A percentile compares a stretch with the other conserved stretches of the same genome.
Evolutionary conservation across 2,888 invertebrate genomes (phyloP).

Genomic region (Neelides folsomi): DNA sequence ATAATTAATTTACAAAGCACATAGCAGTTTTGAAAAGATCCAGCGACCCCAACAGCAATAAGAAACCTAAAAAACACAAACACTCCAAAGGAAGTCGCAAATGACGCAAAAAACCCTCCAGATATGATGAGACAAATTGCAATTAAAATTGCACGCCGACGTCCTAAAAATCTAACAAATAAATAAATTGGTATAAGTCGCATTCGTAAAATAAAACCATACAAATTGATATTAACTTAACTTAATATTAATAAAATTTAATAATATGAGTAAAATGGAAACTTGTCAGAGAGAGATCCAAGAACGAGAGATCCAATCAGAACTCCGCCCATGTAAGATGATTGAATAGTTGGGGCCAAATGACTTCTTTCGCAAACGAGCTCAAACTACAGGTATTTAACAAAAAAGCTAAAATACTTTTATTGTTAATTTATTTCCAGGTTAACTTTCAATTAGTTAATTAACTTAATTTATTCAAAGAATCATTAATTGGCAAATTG

Average conservation of each 20-base stretch:
- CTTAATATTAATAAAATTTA: not conserved
- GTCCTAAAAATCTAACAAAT: conserved; percentile 21
- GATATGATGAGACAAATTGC: conserved; percentile 14
- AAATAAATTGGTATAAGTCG: not conserved
- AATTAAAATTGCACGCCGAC: conserved; percentile 20
- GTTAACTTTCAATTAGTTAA: not conserved
- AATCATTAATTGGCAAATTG: not conserved
- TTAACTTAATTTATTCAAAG: not conserved
- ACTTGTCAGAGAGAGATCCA: conserved; percentile 28
- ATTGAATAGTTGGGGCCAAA: conserved; percentile 27
- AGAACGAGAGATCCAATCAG: conserved; percentile 22
- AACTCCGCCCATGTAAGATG: conserved; percentile 27
- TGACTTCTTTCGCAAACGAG: conserved; percentile 23
- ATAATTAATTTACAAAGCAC: conserved; percentile 21
- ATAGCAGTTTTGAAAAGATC: conserved; percentile 28
- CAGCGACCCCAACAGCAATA: conserved; percentile 27
- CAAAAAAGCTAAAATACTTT: not conserved
- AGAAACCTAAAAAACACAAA: conserved; percentile 25
- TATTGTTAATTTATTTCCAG: not conserved
- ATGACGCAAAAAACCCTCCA: conserved; percentile 19
- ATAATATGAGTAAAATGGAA: not conserved
- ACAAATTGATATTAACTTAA: not conserved
- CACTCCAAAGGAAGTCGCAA: conserved; percentile 16
- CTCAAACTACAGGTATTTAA: conserved; percentile 18
- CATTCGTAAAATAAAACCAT: not conserved